Evolutionary conservation across 2,797 vertebrate species (phyloP).

Genomic region (Danio jaintianensis): DNA sequence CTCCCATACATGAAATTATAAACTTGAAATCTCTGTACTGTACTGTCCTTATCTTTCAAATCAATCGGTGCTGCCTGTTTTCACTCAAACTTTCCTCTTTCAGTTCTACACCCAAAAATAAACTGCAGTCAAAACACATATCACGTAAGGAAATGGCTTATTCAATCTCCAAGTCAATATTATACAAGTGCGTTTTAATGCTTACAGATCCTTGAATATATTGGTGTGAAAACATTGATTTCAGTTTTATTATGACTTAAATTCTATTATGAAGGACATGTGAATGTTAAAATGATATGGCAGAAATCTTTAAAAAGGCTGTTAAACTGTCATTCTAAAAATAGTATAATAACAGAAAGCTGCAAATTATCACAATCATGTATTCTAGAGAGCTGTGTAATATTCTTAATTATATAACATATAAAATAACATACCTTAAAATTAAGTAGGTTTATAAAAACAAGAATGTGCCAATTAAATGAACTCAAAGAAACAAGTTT

Average conservation of each 20-base stretch:
- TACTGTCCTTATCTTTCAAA: background rate
- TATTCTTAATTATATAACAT: background rate
- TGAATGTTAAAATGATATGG: background rate
- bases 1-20: background rate
- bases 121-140: too few species aligned
- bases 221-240: background rate
- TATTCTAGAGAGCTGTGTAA: background rate
- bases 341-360: background rate
- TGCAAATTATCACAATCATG: background rate
- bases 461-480: too few species aligned
- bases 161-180: background rate
- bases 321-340: background rate
- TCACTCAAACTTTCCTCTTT: background rate
- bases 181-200: background rate
- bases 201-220: background rate
- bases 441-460: too few species aligned
- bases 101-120: background rate
- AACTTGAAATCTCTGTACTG: background rate
- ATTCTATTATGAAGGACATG: background rate
- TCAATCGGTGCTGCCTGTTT: background rate
- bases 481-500: too few species aligned
- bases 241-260: background rate
- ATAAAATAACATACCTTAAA: too few species aligned
- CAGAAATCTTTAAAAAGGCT: slow-evolving; percentile 5
- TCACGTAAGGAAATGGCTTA: background rate